Evolutionary conservation across 1,140 invertebrate genomes (phyloP), one percentile per base, ranked within the genome.

Genomic region (Brevipalpus yothersi): DNA sequence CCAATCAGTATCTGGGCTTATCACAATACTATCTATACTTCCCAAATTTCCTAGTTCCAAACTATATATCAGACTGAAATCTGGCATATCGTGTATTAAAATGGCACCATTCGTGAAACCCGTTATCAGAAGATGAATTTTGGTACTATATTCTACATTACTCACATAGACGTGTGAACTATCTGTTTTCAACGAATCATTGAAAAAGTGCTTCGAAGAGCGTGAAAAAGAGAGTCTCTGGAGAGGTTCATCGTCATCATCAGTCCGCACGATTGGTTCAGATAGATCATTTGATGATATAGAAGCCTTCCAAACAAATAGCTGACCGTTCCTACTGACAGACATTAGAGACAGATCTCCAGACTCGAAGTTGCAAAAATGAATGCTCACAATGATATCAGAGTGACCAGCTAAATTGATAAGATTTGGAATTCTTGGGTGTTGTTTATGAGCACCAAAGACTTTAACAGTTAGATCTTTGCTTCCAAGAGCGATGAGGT

Each of bases 1-100:
- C 92, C 92, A 97, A 69, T 97, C 91, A 0, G 92, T 92, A 17
- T 80, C 82, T 11, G 71, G 71, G 68, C 95, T 96, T 43, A 96
- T 76, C 0, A 79, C 71, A 2, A 93, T 79, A 0, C 40, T 58
- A 41, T 31, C 47, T 1, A 64, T 49, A 0, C 31, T 19, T 1
- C 55, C 56, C 13, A 39, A 53, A 21, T 23, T 58, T 12, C 43
- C 61, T 13, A 66, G 58, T 53, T 56, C 61, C 42, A 95, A 73
- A 3, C 86, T 89, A 73, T 95, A 88, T 59, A 96, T 88, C 58
- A 91, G 72, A 69, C 82, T 91, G 23, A 88, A 84, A 45, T 90
- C 85, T 8, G 91, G 90, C 73, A 95, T 78, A 71, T 95, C 88
- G 66, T 94, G 84, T 1, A 97, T 73, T 67, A 84, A 83, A 72